Percentiles rank a stretch among this genome's conserved stretches.
phyloP scores from a whole-genome alignment of 2,888 invertebrate genomes.

The Loripinus fragilis region DNA sequence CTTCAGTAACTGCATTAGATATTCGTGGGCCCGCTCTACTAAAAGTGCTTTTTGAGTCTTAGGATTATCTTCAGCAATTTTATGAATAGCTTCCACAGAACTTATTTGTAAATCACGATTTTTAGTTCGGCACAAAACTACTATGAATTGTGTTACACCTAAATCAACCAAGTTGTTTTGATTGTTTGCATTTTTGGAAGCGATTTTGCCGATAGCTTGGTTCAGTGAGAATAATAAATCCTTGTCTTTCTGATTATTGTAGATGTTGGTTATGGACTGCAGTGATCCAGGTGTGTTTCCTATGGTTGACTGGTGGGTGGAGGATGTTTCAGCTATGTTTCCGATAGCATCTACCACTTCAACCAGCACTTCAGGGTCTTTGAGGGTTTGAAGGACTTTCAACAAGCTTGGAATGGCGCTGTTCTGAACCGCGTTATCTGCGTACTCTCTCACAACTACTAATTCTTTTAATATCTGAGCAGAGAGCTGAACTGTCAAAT shows the following conservation, averaged over 20 bases:
- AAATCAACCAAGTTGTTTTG: slow-evolving; percentile 78
- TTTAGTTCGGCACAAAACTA: slow-evolving; percentile 71
- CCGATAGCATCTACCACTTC: slow-evolving; percentile 77
- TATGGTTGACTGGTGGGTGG: slow-evolving; percentile 69
- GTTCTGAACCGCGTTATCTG: slow-evolving; percentile 74
- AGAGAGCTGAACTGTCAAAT: slow-evolving; percentile 72
- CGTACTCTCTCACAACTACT: slow-evolving; percentile 69
- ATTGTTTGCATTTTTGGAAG: slow-evolving; percentile 68
- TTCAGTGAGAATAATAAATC: slow-evolving; percentile 76
- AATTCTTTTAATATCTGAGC: slow-evolving; percentile 75
- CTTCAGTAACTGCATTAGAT: slow-evolving; percentile 79
- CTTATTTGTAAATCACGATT: slow-evolving; percentile 78
- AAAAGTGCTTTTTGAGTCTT: slow-evolving; percentile 76
- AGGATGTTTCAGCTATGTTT: slow-evolving; percentile 72
- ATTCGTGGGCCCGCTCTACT: slow-evolving; percentile 74
- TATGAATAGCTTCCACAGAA: slow-evolving; percentile 80
- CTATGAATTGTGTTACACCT: slow-evolving; percentile 76
- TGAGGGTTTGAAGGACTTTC: slow-evolving; percentile 71
- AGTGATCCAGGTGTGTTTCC: slow-evolving; percentile 70
- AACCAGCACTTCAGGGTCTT: slow-evolving; percentile 77
- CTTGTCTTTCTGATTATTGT: slow-evolving; percentile 73
- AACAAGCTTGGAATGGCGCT: slow-evolving; percentile 77
- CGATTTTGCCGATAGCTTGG: slow-evolving; percentile 71
- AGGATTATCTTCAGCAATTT: slow-evolving; percentile 77
- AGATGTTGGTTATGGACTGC: slow-evolving; percentile 83